Percentiles rank a stretch among this genome's conserved stretches.
phyloP scores from a whole-genome alignment of 2,797 vertebrate species.

The Poeciliopsis turneri region DNA sequence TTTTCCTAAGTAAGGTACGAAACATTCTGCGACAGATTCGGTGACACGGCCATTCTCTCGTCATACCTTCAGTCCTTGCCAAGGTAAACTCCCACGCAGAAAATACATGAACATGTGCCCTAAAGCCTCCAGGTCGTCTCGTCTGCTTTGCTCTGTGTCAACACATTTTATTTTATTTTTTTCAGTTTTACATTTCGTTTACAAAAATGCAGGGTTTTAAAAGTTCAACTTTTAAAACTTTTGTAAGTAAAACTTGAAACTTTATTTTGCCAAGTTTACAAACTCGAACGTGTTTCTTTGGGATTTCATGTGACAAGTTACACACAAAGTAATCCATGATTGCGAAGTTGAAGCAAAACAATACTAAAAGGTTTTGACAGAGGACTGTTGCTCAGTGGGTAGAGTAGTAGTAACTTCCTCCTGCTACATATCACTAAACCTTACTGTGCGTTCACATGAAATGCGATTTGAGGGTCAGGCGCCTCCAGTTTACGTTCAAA shows the following conservation, averaged over 20 bases:
- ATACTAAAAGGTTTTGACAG: not conserved
- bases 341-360: not conserved
- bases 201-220: not conserved
- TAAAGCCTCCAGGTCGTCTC: constrained; percentile 97
- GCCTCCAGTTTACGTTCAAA: too few relatives aligned
- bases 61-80: constrained; percentile 97
- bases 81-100: constrained; percentile 97
- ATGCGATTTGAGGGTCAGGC: too few relatives aligned
- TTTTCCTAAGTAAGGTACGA: not conserved
- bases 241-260: not conserved
- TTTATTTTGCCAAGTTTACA: not conserved
- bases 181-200: constrained; percentile 7
- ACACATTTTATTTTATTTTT: constrained; percentile 9
- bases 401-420: not conserved
- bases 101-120: constrained; percentile 99
- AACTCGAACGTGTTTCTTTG: not conserved
- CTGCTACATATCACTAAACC: not conserved
- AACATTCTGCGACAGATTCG: not conserved
- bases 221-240: not conserved
- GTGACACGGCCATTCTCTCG: not conserved
- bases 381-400: not conserved
- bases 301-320: not conserved
- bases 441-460: too few relatives aligned
- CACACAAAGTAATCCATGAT: not conserved
- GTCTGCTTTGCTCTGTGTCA: constrained; percentile 93